Base-by-base conservation (phyloP, 2,113 vertebrate genomes). In the Menura novaehollandiae region DNA sequence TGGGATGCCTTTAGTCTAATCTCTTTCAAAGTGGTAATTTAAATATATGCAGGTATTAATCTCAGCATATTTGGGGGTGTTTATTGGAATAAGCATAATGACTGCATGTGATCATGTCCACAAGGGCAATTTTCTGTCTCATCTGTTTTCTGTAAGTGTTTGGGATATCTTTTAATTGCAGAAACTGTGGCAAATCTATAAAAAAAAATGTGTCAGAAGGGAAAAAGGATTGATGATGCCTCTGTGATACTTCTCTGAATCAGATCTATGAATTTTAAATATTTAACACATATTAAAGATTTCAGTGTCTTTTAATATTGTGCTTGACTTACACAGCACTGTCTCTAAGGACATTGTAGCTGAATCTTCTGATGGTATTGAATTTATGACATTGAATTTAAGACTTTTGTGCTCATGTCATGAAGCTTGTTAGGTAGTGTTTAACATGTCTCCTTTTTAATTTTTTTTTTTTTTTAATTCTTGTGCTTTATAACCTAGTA, bases 351-450 rank as follows among this genome's bases (percentile, higher is more conserved):
- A 86, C 44, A 18, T 32, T 85, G 66, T 47, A 71, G 77, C 56
- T 90, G 68, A 95, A 88, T 75, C 72, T 89, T 95, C 83, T 80
- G 75, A 85, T 1, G 6, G 67, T 77, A 93, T 68, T 95, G 91
- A 95, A 95, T 96, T 91, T 89, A 85, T 95, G 84, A 88, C 94
- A 96, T 44, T 63, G 72, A 96, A 88, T 95, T 88, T 78, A 82
- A 92, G 44, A 97, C 95, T 97, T 97, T 95, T 97, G 93, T 95
- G 91, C 68, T 91, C 93, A 94, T 96, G 91, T 96, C 95, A 97
- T 46, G 78, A 90, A 77, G 56, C 74, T 95, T 97, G 94, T 96
- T 96, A 96, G 94, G 89, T 97, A 75, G 94, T 91, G 71, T 95
- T 97, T 97, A 97, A 96, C 60, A 62, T 17, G 95, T 96, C 89